Evolutionary conservation across 2,888 invertebrate species (phyloP).

Genomic region (Drosophila multiciliata): DNA sequence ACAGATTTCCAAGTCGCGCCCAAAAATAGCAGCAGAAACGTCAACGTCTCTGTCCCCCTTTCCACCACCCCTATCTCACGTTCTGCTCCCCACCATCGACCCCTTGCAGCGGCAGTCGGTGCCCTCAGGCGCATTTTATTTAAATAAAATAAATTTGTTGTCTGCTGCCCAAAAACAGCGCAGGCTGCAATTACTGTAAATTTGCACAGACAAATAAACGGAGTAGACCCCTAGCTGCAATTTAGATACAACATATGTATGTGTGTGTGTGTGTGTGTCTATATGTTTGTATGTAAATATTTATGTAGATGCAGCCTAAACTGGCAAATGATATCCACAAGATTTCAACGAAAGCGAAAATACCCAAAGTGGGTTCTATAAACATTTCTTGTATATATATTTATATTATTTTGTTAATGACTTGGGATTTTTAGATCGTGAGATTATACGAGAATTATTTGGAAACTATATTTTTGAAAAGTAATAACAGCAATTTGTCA

Average conservation of each 20-base stretch:
- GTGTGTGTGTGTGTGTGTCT: neutral
- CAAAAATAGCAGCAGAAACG: constrained; percentile 65
- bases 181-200: constrained; percentile 72
- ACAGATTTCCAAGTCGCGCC: constrained; percentile 70
- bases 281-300: too few relatives aligned
- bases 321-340: neutral
- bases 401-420: neutral
- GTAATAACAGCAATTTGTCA: neutral
- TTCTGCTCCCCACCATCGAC: neutral
- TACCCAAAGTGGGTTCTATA: neutral
- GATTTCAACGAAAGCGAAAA: constrained; percentile 9
- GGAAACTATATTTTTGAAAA: neutral
- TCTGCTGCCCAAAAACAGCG: constrained; percentile 48
- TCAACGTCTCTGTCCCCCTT: constrained; percentile 3
- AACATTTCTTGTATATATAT: neutral
- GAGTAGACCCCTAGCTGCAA: constrained; percentile 9
- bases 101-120: constrained; percentile 27
- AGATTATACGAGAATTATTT: too few relatives aligned
- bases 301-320: constrained; percentile 1
- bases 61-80: neutral
- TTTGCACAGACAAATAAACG: constrained; percentile 62
- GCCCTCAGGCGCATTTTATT: constrained; percentile 74
- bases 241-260: neutral
- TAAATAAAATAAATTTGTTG: constrained; percentile 80
- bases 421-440: neutral